These are phyloP conservation scores for Pangasianodon hypophthalmus DNA, from an alignment of 2,113 vertebrate species.

Conservation along the genomic window DNA sequence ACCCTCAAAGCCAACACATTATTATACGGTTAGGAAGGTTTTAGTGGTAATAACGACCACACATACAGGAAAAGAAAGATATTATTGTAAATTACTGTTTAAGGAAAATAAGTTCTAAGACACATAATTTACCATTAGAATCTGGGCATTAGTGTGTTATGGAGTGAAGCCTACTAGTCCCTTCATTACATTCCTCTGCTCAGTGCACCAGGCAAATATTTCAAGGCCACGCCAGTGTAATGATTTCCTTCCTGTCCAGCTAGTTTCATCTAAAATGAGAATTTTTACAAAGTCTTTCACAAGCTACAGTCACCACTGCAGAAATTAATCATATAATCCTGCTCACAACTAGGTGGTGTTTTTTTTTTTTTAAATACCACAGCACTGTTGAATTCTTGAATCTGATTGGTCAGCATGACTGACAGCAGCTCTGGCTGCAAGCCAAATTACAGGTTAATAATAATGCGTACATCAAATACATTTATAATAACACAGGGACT, in stretches of 20 bases:
- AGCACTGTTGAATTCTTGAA: background rate
- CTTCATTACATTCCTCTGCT: conserved; percentile 27
- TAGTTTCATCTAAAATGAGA: background rate
- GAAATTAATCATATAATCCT: background rate
- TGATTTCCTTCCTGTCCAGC: conserved; percentile 13
- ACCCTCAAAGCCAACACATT: conserved; percentile 35
- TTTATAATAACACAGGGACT: background rate
- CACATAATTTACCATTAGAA: conserved; percentile 12
- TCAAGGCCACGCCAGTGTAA: conserved; percentile 4
- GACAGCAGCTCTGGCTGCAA: background rate
- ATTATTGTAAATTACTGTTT: conserved; percentile 40
- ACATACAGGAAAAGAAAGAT: conserved; percentile 23
- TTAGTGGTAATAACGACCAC: conserved; percentile 39
- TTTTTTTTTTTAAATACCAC: background rate
- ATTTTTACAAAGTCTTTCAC: background rate
- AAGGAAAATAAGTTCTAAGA: conserved; percentile 16
- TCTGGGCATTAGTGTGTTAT: background rate
- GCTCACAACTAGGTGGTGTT: background rate
- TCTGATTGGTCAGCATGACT: background rate
- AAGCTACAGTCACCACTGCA: background rate
- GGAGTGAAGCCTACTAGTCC: conserved; percentile 10
- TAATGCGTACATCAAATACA: background rate
- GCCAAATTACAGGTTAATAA: background rate
- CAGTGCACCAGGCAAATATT: background rate
- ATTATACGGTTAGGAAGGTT: conserved; percentile 31